Evolutionary conservation across 92 coral and sea anemone species (phyloP), one percentile per base, ranked within the genome.

Genomic region (Heliopora coerulea): DNA sequence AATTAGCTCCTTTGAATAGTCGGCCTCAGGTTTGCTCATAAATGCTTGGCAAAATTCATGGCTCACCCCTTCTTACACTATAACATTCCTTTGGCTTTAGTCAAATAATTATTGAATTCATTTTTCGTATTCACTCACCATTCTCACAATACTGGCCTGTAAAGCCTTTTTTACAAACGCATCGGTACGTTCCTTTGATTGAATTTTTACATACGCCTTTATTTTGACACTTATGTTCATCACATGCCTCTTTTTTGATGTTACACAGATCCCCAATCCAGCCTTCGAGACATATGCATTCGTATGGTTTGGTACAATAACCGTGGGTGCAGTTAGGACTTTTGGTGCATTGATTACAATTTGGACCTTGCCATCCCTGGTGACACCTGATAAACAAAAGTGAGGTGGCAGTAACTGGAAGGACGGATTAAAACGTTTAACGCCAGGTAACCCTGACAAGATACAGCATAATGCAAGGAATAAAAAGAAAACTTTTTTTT

Each of bases 321-420:
- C 77, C 77, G 50, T 70, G 31, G 39, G 33, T 39, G 35, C 77
- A 70, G 1, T 29, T 49, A 13, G 52, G 23, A 54, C 54, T 52
- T 20, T 25, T 50, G 6, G 37, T 13, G 26, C 77, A 70, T n/a
- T 70, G 62, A 8, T 35, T 70, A 58, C 77, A 70, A 37, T 70
- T 52, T 52, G 77, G 77, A 54, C 63, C 77, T 52, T 70, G 49
- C 77, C 77, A 70, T 10, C 77, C 77, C 24, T 1, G 2, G 31
- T 50, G 11, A 50, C 77, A 70, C 12, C 77, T 70, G 28, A 23
- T 19, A 9, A 48, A 29, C 50, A 50, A 9, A 26, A 35, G 50
- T 21, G 0, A 25, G 29, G 34, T n/a, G n/a, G n/a, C n/a, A n/a
- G n/a, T n/a, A n/a, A n/a, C n/a, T n/a, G n/a, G n/a, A n/a, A n/a